These are phyloP conservation scores for Bombus pascuorum DNA, from an alignment of 1,140 invertebrate genomes.

Conservation along the genomic window DNA sequence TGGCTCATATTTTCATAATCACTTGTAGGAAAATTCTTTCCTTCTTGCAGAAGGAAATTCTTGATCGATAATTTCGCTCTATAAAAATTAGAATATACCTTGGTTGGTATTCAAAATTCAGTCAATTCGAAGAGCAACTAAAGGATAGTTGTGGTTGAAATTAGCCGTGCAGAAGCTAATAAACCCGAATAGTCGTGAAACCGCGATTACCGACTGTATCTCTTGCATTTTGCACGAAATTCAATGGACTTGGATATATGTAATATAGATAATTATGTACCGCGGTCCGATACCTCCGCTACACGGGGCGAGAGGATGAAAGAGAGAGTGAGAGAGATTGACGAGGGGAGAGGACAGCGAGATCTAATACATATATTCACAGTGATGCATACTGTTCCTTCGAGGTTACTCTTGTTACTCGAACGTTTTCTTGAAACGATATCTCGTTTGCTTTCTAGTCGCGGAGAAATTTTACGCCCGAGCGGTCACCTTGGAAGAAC, in stretches of 20 bases:
- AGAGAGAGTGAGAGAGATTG: not conserved
- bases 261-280: too few species aligned
- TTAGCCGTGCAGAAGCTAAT: too few species aligned
- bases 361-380: not conserved
- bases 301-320: too few species aligned
- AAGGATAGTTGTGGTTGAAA: too few species aligned
- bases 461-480: slow-evolving; percentile 47
- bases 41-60: not conserved
- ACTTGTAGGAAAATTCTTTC: too few species aligned
- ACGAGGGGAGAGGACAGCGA: not conserved
- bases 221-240: too few species aligned
- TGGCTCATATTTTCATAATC: not conserved
- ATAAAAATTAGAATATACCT: too few species aligned
- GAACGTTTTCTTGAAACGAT: slow-evolving; percentile 44
- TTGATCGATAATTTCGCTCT: not conserved
- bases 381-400: not conserved
- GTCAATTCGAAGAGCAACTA: too few species aligned
- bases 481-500: slow-evolving; percentile 35
- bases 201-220: too few species aligned
- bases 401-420: not conserved
- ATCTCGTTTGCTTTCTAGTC: slow-evolving; percentile 39
- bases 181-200: too few species aligned
- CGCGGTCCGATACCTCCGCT: too few species aligned
- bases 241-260: too few species aligned
- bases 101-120: not conserved